phyloP scores from a whole-genome alignment of 53 echinoderm and acorn worm genomes.

The Holothuria leucospilota region DNA sequence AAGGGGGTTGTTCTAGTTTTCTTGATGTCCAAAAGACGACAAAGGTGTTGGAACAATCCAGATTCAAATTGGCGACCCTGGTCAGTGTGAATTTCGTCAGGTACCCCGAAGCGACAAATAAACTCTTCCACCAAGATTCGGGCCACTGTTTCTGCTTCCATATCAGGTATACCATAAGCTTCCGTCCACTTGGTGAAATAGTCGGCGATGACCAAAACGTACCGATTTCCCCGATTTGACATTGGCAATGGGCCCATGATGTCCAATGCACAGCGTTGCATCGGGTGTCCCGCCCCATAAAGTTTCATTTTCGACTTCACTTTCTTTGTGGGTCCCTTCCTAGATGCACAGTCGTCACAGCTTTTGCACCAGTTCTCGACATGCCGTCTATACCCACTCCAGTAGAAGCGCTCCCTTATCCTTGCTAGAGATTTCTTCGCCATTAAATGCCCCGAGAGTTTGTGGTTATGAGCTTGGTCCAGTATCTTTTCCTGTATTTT shows the following conservation, averaged over 20 bases:
- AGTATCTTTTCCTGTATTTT: too few relatives aligned
- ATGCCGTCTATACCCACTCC: too few relatives aligned
- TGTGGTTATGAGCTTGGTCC: too few relatives aligned
- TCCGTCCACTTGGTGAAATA: slow-evolving; percentile 45
- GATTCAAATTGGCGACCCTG: slow-evolving; percentile 12
- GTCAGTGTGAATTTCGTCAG: slow-evolving; percentile 4
- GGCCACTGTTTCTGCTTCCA: slow-evolving; percentile 44
- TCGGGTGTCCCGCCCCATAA: slow-evolving; percentile 6
- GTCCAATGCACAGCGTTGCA: slow-evolving; percentile 32
- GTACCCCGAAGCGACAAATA: slow-evolving; percentile 33
- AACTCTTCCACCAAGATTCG: slow-evolving; percentile 17
- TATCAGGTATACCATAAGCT: slow-evolving; percentile 26
- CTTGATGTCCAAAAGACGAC: slow-evolving; percentile 19
- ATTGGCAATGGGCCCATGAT: background rate
- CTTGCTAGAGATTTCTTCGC: too few relatives aligned
- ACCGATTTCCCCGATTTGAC: slow-evolving; percentile 3
- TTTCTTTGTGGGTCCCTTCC: too few relatives aligned
- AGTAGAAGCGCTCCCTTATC: too few relatives aligned
- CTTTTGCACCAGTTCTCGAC: too few relatives aligned
- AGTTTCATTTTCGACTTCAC: slow-evolving; percentile 7
- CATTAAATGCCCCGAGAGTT: too few relatives aligned
- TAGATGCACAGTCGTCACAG: too few relatives aligned
- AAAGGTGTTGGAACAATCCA: background rate
- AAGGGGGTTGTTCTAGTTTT: slow-evolving; percentile 4
- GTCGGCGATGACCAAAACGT: slow-evolving; percentile 1